phyloP scores from a whole-genome alignment of 2,888 invertebrate species.

The Antheraea assamensis region DNA sequence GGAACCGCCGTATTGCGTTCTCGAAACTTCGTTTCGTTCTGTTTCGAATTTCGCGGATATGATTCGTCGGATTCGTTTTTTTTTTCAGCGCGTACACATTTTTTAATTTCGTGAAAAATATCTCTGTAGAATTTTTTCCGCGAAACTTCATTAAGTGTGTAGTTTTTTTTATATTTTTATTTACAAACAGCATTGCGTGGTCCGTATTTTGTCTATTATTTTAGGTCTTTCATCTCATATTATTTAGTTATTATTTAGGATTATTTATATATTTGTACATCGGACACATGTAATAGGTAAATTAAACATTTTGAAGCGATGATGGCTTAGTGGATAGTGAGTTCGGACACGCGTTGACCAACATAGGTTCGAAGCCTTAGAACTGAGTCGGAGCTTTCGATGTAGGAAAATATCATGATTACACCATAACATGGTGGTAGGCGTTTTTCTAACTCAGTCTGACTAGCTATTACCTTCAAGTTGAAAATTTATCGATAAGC shows the following conservation, averaged over 20 bases:
- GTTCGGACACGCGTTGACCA: too few relatives aligned
- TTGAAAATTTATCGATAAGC: too few relatives aligned
- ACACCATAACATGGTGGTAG: too few relatives aligned
- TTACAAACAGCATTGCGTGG: background rate
- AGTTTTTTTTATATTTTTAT: background rate
- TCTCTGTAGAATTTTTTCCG: background rate
- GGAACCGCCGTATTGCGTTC: constrained; percentile 28
- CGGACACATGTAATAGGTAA: too few relatives aligned
- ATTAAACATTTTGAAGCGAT: too few relatives aligned
- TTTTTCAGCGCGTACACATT: background rate
- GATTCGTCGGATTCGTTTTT: constrained; percentile 23
- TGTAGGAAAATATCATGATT: too few relatives aligned
- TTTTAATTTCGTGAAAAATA: background rate
- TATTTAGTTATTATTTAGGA: background rate
- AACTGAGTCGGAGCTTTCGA: too few relatives aligned
- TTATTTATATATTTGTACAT: too few relatives aligned
- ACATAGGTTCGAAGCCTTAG: too few relatives aligned
- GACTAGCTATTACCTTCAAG: too few relatives aligned
- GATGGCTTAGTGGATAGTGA: too few relatives aligned
- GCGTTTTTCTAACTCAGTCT: too few relatives aligned
- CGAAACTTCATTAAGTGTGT: background rate
- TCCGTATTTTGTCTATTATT: background rate
- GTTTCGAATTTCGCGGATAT: constrained; percentile 21
- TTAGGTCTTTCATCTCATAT: background rate
- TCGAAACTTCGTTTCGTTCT: constrained; percentile 21